These are phyloP conservation scores for Euwallacea fornicatus DNA, from an alignment of 1,140 invertebrate genomes.

Conservation along the genomic window DNA sequence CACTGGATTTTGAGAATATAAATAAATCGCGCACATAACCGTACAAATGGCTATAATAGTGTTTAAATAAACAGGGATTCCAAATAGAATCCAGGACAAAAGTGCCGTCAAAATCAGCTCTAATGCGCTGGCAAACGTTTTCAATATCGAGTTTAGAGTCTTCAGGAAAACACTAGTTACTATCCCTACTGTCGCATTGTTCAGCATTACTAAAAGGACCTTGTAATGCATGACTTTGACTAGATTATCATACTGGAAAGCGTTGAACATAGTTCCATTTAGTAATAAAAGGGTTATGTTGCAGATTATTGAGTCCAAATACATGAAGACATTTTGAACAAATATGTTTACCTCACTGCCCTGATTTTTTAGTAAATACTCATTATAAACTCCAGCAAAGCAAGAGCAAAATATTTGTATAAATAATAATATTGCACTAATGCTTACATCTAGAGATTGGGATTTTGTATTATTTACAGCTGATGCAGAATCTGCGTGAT, in stretches of 20 bases:
- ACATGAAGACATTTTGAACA: constrained; percentile 96
- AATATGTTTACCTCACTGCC: constrained; percentile 85
- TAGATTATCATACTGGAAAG: constrained; percentile 63
- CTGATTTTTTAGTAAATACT: constrained; percentile 87
- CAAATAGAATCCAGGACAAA: constrained; percentile 86
- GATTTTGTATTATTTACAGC: constrained; percentile 41
- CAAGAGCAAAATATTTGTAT: constrained; percentile 90
- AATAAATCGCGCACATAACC: constrained; percentile 78
- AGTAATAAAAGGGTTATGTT: constrained; percentile 72
- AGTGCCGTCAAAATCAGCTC: constrained; percentile 91
- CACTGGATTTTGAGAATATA: constrained; percentile 92
- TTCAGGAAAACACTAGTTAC: constrained; percentile 93
- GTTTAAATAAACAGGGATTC: constrained; percentile 81
- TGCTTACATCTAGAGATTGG: constrained; percentile 60
- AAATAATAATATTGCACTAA: constrained; percentile 73
- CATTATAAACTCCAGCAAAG: constrained; percentile 94
- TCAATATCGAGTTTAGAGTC: constrained; percentile 92
- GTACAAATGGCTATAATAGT: constrained; percentile 81
- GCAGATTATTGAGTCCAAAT: constrained; percentile 90
- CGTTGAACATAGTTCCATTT: constrained; percentile 63
- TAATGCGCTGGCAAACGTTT: constrained; percentile 93
- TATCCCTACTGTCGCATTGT: constrained; percentile 90
- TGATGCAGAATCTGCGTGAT: constrained; percentile 46
- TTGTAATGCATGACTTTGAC: constrained; percentile 63
- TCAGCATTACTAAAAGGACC: constrained; percentile 82